Conservation (phyloP, 2,888 invertebrate species). For the Anticlea derivata region DNA sequence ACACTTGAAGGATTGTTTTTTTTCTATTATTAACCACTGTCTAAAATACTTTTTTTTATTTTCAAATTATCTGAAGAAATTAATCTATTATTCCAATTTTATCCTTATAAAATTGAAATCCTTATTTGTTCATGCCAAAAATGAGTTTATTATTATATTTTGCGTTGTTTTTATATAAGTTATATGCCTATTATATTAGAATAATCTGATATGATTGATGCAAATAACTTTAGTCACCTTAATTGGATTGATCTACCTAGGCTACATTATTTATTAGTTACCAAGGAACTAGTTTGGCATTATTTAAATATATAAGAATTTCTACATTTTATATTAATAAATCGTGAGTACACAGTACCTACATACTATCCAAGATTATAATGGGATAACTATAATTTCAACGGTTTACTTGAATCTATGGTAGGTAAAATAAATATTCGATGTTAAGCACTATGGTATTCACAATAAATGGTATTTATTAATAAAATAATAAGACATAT, state of each 20-base stretch:
- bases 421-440: too few species aligned
- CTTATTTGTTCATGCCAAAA: slow-evolving; percentile 25
- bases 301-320: slow-evolving; percentile 6
- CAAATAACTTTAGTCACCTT: slow-evolving; percentile 13
- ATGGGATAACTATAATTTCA: background rate
- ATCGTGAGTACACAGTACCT: background rate
- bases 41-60: slow-evolving; percentile 2
- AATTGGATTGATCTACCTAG: slow-evolving; percentile 7
- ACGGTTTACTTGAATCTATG: background rate
- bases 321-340: background rate
- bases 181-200: slow-evolving; percentile 2
- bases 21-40: background rate
- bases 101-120: too few species aligned
- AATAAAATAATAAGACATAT: too few species aligned
- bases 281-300: slow-evolving; percentile 42
- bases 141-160: slow-evolving; percentile 34
- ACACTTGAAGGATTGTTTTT: background rate
- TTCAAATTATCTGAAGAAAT: too few species aligned
- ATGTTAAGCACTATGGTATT: too few species aligned
- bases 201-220: slow-evolving; percentile 1
- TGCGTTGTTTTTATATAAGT: slow-evolving; percentile 14
- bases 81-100: too few species aligned
- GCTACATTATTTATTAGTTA: slow-evolving; percentile 40
- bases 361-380: background rate
- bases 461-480: too few species aligned